Conservation (phyloP, 2,113 vertebrate species). For the Gyps fulvus region DNA sequence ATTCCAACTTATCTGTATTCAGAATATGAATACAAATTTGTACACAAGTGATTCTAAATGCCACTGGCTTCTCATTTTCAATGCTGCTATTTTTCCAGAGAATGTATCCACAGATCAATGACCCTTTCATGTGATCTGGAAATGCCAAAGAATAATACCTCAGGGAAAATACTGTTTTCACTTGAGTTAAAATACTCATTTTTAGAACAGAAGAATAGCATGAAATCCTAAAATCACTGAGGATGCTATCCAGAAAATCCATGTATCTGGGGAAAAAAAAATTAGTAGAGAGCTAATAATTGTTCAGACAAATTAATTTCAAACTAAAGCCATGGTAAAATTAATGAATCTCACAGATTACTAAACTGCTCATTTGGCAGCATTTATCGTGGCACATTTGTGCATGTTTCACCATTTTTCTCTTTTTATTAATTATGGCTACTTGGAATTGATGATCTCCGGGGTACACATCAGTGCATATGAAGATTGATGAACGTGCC, state of each 20-base stretch:
- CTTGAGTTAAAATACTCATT: not conserved
- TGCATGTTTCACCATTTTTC: not conserved
- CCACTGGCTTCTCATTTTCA: not conserved
- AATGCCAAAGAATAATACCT: slow-evolving; percentile 11
- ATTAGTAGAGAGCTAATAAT: not conserved
- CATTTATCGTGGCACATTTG: not conserved
- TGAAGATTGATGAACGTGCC: not conserved
- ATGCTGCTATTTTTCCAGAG: not conserved
- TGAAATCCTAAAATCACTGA: not conserved
- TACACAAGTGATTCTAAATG: slow-evolving; percentile 12
- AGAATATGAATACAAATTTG: not conserved
- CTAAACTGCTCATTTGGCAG: not conserved
- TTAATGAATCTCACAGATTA: not conserved
- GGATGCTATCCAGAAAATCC: not conserved
- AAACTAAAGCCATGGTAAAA: not conserved
- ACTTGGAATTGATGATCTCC: not conserved
- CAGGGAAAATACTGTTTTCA: not conserved
- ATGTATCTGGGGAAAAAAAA: not conserved
- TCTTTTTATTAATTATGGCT: not conserved
- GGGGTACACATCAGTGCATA: not conserved
- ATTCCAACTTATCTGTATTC: not conserved
- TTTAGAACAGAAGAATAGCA: not conserved
- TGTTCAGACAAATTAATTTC: not conserved
- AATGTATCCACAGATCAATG: slow-evolving; percentile 15
- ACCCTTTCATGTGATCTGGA: not conserved